phyloP scores from a whole-genome alignment of 2,888 invertebrate genomes.

The Drosophila rubida region DNA sequence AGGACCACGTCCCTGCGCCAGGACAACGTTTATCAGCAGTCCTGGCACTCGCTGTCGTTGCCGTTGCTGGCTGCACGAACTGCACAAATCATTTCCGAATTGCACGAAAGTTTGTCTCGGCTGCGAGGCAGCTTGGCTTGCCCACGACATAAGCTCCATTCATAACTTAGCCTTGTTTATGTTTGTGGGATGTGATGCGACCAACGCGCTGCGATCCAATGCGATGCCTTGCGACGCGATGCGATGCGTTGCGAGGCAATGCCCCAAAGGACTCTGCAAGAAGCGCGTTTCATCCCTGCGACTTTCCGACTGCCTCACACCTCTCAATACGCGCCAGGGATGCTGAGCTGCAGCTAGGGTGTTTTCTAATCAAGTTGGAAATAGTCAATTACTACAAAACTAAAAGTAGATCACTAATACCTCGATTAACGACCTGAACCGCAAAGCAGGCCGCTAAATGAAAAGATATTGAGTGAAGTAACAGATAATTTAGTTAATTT shows the following conservation, averaged over 20 bases:
- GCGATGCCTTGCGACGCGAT: neutral
- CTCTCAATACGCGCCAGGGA: neutral
- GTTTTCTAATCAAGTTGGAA: no score
- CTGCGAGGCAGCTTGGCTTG: conserved; percentile 60
- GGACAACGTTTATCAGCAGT: conserved; percentile 68
- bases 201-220: conserved; percentile 45
- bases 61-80: conserved; percentile 60
- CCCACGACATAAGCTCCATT: conserved; percentile 73
- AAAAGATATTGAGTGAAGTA: no score
- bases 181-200: conserved; percentile 80
- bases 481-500: no score
- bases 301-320: neutral
- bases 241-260: no score
- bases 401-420: no score
- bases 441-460: no score
- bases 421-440: no score
- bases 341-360: neutral
- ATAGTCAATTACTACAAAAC: no score
- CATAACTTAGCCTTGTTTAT: conserved; percentile 82
- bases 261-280: conserved; percentile 35
- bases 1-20: conserved; percentile 21
- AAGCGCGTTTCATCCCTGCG: conserved; percentile 3
- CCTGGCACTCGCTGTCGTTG: conserved; percentile 23
- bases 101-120: conserved; percentile 80
- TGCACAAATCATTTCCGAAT: conserved; percentile 82